A percentile compares a stretch with the other conserved stretches of the same genome.
Conservation (phyloP, 1,140 invertebrate species). For the Frieseomelitta varia region DNA sequence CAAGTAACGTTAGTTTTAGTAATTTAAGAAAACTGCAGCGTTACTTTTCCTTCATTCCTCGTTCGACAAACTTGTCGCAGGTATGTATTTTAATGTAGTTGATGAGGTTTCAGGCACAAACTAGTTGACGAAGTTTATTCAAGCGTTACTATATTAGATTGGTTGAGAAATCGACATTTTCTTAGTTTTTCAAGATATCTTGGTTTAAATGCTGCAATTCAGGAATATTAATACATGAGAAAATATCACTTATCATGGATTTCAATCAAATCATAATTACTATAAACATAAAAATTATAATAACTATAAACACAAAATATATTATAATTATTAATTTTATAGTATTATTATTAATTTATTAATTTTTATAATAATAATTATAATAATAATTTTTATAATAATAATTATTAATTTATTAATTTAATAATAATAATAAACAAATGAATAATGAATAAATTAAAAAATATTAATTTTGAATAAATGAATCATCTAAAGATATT, state of each 20-base stretch:
- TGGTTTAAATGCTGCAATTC: neutral
- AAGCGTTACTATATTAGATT: conserved; percentile 10
- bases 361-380: too few species aligned
- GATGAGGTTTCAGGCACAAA: neutral
- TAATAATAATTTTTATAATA: too few species aligned
- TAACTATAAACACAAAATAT: neutral
- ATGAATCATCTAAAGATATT: too few species aligned
- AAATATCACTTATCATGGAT: neutral
- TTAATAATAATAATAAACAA: neutral
- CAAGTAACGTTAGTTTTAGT: neutral
- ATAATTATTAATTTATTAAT: too few species aligned
- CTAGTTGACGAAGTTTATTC: conserved; percentile 12
- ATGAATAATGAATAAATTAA: neutral
- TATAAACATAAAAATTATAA: neutral
- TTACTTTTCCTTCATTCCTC: neutral
- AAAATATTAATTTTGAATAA: too few species aligned
- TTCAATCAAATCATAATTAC: too few species aligned
- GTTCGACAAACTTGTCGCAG: neutral
- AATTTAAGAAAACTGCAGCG: neutral
- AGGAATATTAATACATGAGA: too few species aligned
- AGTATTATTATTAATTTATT: too few species aligned
- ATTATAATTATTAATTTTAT: neutral
- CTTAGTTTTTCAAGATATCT: neutral
- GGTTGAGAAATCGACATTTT: conserved; percentile 9
- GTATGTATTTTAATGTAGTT: neutral